Evolutionary conservation across 1,140 invertebrate species (phyloP).

Genomic region (Orchesella cincta): DNA sequence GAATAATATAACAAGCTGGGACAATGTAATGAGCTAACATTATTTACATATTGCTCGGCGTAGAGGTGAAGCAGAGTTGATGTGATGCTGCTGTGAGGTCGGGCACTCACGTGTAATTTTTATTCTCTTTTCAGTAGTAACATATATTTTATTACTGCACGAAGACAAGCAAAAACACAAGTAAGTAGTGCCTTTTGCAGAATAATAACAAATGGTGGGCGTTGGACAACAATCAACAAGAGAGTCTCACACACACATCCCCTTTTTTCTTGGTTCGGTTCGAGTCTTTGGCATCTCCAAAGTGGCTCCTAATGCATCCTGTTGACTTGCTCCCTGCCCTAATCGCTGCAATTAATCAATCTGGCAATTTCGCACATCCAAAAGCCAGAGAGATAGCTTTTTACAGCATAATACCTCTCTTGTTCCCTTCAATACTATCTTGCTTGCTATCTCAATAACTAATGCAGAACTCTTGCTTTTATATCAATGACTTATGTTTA

Average conservation of each 20-base stretch:
- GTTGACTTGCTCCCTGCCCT: slow-evolving; percentile 18
- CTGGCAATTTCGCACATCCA: slow-evolving; percentile 16
- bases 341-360: slow-evolving; percentile 15
- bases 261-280: neutral
- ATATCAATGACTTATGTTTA: neutral
- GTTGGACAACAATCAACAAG: slow-evolving; percentile 12
- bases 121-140: neutral
- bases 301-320: slow-evolving; percentile 4
- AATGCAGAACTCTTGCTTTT: neutral
- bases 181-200: slow-evolving; percentile 6
- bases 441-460: neutral
- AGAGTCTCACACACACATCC: neutral
- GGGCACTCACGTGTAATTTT: neutral
- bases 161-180: slow-evolving; percentile 2
- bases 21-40: too few species aligned
- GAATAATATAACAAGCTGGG: neutral
- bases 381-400: neutral
- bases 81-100: neutral
- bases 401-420: too few species aligned
- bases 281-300: neutral
- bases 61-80: neutral
- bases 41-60: too few species aligned
- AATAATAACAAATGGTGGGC: slow-evolving; percentile 10
- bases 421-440: neutral
- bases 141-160: neutral